These are phyloP conservation scores for Laticauda laticaudata DNA, from an alignment of 2,113 vertebrate species.

Conservation along the genomic window DNA sequence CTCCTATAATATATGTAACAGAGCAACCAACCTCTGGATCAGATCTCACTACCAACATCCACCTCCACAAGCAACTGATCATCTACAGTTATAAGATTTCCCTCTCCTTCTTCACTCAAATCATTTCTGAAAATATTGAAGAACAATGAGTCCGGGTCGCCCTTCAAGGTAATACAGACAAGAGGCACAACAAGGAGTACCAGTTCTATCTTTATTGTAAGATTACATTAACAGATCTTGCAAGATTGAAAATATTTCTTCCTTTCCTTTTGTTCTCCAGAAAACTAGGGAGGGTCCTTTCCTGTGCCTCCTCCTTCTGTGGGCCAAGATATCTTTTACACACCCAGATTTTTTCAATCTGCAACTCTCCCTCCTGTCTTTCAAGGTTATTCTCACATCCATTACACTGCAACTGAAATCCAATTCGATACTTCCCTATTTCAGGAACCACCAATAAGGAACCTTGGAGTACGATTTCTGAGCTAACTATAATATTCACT, in stretches of 20 bases:
- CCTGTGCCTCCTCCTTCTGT: not conserved
- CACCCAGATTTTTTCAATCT: not conserved
- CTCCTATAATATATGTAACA: not conserved
- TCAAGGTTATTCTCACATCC: not conserved
- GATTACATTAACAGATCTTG: not conserved
- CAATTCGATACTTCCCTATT: not conserved
- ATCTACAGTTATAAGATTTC: not conserved
- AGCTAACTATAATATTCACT: not conserved
- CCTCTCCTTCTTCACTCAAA: not conserved
- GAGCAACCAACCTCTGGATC: not conserved
- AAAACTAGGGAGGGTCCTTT: not conserved
- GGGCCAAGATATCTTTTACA: not conserved
- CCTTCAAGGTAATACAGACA: not conserved
- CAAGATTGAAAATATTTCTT: not conserved
- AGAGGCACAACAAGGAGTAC: not conserved
- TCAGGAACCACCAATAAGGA: not conserved
- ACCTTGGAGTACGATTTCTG: not conserved
- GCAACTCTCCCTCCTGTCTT: not conserved
- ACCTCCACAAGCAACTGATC: not conserved
- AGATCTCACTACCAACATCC: not conserved
- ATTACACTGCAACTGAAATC: not conserved
- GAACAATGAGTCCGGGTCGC: not conserved
- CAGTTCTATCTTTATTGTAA: not conserved
- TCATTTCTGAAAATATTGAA: not conserved
- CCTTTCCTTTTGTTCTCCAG: not conserved